These are phyloP conservation scores for Metalampra italica DNA, from an alignment of 2,888 invertebrate species.

Conservation along the genomic window DNA sequence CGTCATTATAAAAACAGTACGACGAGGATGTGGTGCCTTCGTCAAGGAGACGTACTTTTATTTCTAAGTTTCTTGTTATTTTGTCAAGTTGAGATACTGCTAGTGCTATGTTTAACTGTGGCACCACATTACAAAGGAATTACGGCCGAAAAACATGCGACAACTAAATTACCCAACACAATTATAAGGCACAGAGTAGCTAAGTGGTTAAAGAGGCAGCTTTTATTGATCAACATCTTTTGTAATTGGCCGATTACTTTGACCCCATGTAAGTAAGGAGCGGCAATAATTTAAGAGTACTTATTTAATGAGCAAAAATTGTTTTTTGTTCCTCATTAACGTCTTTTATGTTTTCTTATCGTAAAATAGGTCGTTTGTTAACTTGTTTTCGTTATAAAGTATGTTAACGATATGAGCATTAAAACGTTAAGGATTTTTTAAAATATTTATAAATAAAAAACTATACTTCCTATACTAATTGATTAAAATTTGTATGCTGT, in stretches of 20 bases:
- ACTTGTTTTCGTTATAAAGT: not conserved
- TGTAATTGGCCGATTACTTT: slow-evolving; percentile 3
- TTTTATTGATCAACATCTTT: not conserved
- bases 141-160: slow-evolving; percentile 41
- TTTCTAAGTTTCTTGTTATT: no score
- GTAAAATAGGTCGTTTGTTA: no score
- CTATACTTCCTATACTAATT: no score
- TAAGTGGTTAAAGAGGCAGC: slow-evolving; percentile 39
- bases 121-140: slow-evolving; percentile 25
- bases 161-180: slow-evolving; percentile 39
- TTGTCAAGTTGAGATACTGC: no score
- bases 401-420: not conserved
- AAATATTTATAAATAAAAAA: no score
- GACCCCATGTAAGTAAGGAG: not conserved
- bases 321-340: not conserved
- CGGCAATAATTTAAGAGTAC: not conserved
- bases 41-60: no score
- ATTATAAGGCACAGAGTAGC: slow-evolving; percentile 31
- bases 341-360: no score
- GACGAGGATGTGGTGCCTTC: no score
- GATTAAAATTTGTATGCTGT: no score
- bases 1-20: no score
- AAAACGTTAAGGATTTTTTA: no score
- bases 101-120: not conserved
- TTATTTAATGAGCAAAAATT: not conserved